These are phyloP conservation scores for Onychomys torridus DNA, from an alignment of 2,797 vertebrate genomes.

Conservation along the genomic window DNA sequence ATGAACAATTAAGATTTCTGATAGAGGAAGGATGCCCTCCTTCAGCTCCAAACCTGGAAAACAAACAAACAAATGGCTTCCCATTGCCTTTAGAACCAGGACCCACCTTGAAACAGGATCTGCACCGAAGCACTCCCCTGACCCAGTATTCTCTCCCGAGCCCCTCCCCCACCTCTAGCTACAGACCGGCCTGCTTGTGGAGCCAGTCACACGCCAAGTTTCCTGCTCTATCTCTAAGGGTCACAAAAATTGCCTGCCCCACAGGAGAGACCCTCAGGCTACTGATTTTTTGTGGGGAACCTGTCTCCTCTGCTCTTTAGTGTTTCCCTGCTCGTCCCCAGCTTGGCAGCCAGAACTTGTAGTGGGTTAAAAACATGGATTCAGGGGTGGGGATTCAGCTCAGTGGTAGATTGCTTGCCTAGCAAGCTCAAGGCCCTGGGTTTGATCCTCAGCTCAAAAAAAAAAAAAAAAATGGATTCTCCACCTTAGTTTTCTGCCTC, in stretches of 20 bases:
- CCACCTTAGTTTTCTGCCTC: neutral
- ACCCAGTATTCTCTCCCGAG: neutral
- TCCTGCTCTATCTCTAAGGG: neutral
- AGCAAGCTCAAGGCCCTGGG: too few relatives aligned
- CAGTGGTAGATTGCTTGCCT: too few relatives aligned
- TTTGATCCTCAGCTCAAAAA: too few relatives aligned
- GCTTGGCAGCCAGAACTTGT: neutral
- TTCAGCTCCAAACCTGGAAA: neutral
- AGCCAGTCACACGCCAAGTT: neutral
- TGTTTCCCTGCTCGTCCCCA: neutral
- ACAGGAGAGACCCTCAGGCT: neutral
- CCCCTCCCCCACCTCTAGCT: neutral
- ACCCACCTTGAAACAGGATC: neutral
- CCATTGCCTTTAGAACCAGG: neutral
- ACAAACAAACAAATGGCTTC: neutral
- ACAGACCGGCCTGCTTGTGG: neutral
- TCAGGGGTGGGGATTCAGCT: too few relatives aligned
- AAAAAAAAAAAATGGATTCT: neutral
- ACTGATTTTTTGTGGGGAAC: neutral
- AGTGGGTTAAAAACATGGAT: neutral
- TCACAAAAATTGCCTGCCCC: neutral
- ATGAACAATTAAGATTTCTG: neutral
- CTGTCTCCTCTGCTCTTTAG: neutral
- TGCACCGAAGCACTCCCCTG: accelerated
- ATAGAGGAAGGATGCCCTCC: constrained; percentile 8